Evolutionary conservation across 2,888 invertebrate species (phyloP), one percentile per base, ranked within the genome.

Genomic region (Gerris lacustris): DNA sequence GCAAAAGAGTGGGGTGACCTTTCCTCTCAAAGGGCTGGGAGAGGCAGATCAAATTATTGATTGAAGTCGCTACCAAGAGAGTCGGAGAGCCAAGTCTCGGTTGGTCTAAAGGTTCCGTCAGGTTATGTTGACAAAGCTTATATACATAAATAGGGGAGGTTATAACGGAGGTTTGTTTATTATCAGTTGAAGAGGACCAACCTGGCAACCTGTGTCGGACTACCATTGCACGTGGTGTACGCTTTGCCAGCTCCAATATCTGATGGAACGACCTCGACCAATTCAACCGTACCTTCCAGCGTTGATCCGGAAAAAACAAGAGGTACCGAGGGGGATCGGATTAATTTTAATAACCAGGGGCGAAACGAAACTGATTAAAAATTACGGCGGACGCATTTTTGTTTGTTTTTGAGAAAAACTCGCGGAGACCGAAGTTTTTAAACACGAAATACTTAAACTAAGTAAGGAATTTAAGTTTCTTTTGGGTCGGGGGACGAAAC

Each of bases 161-260:
- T 55, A 55, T 15, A 55, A 55, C 11, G 11, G 11, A 55, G 55
- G 55, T 55, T 55, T 11, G 55, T 55, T 55, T 55, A 15, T 55
- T 55, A 11, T 11, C 55, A 55, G 15, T 55, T 11, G 55, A 11
- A 55, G 55, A 55, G 9, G 55, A 15, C 9, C 55, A 11, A 55
- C 55, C 55, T 55, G 55, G 55, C 55, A 55, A 55, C 55, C 55
- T 55, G 55, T 55, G 55, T 55, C 55, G 55, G 55, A 55, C 55
- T 55, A 55, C 55, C 55, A 55, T 55, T 55, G 55, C 55, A 55
- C 55, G 55, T 55, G 55, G 55, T 11, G 55, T 55, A 55, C 55
- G 55, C 15, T 55, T 55, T 9, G 55, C 55, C 55, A 55, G 55
- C 55, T 55, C 55, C 55, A 55, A 55, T 55, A 15, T 55, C 9